Percentiles rank a stretch among this genome's conserved stretches.
phyloP scores from a whole-genome alignment of 2,113 vertebrate genomes.

The Alligator sinensis region DNA sequence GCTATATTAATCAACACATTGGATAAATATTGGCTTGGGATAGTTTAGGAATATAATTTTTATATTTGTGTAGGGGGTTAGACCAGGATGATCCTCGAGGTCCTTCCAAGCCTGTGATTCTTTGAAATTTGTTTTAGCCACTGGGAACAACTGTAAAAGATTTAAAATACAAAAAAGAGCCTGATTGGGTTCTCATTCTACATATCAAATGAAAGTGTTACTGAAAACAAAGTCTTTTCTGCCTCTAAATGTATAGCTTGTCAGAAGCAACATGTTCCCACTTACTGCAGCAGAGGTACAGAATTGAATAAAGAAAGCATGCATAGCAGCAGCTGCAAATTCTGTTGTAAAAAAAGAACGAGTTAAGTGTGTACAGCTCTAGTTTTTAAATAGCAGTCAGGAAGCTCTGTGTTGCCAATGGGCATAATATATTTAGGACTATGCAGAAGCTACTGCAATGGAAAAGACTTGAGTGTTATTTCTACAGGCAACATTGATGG shows the following conservation, averaged over 20 bases:
- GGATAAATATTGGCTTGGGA: no score
- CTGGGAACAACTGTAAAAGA: background rate
- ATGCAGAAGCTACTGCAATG: no score
- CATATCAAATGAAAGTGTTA: background rate
- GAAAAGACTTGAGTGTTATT: no score
- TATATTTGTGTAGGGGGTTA: no score
- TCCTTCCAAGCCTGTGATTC: no score
- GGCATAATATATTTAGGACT: no score
- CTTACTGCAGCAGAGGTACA: rapidly evolving
- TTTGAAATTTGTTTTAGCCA: no score
- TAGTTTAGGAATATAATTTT: no score
- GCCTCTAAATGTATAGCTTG: background rate
- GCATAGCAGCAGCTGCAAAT: no score
- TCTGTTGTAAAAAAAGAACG: rapidly evolving
- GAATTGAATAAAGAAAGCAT: background rate
- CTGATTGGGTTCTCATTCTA: background rate
- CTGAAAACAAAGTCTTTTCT: background rate
- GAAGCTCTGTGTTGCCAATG: background rate
- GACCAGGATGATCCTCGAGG: no score
- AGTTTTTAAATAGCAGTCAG: background rate
- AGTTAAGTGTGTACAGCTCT: background rate
- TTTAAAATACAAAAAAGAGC: background rate
- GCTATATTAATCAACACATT: background rate
- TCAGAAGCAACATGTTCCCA: background rate
- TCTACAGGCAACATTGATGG: constrained; percentile 2